These are phyloP conservation scores for Apotomis capreana DNA, from an alignment of 2,888 invertebrate species.

Conservation along the genomic window DNA sequence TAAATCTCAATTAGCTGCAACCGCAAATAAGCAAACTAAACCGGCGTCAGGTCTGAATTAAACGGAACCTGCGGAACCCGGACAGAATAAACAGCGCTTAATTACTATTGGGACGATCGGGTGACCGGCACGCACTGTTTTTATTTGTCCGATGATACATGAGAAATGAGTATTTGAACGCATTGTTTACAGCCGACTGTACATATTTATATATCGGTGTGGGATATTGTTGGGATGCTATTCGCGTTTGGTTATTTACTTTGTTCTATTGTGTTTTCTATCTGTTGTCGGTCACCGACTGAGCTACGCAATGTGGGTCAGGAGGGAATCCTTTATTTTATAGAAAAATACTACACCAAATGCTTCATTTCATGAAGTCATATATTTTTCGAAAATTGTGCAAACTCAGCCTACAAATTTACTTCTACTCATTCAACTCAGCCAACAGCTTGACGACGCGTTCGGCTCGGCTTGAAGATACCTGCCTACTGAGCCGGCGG, in stretches of 20 bases:
- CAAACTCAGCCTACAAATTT: too few relatives aligned
- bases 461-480: too few relatives aligned
- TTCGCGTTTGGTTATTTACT: not conserved
- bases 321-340: too few relatives aligned
- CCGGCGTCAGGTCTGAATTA: conserved; percentile 25
- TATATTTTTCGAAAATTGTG: too few relatives aligned
- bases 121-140: conserved; percentile 36
- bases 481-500: too few relatives aligned
- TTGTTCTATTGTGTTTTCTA: not conserved
- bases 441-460: too few relatives aligned
- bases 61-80: conserved; percentile 13
- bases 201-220: not conserved
- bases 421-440: too few relatives aligned
- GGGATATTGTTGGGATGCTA: conserved; percentile 3
- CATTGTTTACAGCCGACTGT: conserved; percentile 32
- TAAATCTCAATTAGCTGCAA: conserved; percentile 33
- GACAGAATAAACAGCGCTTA: conserved; percentile 50
- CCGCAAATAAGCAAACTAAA: conserved; percentile 37
- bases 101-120: conserved; percentile 51
- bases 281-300: not conserved
- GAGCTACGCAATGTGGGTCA: not conserved
- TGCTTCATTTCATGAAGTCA: too few relatives aligned
- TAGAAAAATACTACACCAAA: too few relatives aligned
- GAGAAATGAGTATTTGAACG: conserved; percentile 40
- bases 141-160: conserved; percentile 41